Evolutionary conservation across 92 coral and sea anemone species (phyloP).

Genomic region (Palythoa grandiflora): DNA sequence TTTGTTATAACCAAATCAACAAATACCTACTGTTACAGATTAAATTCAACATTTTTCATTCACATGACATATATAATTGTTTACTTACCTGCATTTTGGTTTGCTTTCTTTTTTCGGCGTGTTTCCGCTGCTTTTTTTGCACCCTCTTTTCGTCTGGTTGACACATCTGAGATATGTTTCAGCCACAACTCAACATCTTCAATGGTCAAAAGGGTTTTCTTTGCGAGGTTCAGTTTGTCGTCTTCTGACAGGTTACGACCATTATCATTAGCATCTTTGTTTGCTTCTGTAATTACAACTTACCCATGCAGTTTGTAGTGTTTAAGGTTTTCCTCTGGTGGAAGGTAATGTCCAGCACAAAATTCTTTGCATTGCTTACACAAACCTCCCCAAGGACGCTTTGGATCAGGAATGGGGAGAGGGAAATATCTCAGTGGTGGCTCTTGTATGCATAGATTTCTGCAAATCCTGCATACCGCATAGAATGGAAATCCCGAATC

Average conservation of each 20-base stretch:
- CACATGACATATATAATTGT: neutral
- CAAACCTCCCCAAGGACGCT: constrained; percentile 52
- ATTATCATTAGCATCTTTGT: neutral
- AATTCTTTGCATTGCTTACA: constrained; percentile 44
- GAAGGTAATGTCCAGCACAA: constrained; percentile 55
- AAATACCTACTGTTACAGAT: neutral
- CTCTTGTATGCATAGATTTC: too few species aligned
- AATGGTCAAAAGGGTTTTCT: constrained; percentile 30
- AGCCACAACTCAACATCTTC: constrained; percentile 46
- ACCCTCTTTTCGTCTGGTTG: constrained; percentile 42
- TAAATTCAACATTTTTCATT: neutral
- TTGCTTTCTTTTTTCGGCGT: neutral
- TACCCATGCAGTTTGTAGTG: constrained; percentile 8
- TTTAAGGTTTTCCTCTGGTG: constrained; percentile 38
- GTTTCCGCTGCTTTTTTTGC: constrained; percentile 51
- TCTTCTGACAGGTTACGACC: constrained; percentile 27
- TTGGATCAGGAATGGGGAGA: constrained; percentile 70
- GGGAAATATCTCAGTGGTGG: constrained; percentile 54
- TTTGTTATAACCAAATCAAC: neutral
- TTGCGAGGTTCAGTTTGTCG: constrained; percentile 24
- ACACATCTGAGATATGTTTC: constrained; percentile 52
- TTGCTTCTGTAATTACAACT: constrained; percentile 18
- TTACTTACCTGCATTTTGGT: neutral
- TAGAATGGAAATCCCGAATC: too few species aligned
- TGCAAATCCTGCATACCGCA: too few species aligned